Conservation (phyloP, 2,113 vertebrate species). For the Pogonocichla stellata region DNA sequence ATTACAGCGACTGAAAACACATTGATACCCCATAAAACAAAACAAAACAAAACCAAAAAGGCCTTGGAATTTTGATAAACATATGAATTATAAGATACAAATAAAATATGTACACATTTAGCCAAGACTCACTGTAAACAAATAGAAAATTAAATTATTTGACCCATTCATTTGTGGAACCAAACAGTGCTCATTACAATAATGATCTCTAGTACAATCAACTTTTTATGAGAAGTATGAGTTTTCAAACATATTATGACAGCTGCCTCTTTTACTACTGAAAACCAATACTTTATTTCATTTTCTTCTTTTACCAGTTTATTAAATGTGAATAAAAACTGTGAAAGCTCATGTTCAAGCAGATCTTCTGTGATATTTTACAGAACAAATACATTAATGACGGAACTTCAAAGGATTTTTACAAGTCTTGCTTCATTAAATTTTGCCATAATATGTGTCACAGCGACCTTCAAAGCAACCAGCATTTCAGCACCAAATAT, state of each 20-base stretch:
- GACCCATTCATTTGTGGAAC: not conserved
- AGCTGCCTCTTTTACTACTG: not conserved
- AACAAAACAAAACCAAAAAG: not conserved
- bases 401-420: conserved; percentile 23
- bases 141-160: not conserved
- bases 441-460: not conserved
- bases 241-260: not conserved
- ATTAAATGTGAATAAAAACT: not conserved
- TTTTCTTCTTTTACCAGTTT: not conserved
- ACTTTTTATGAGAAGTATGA: not conserved
- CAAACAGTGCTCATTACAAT: not conserved
- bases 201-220: not conserved
- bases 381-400: conserved; percentile 21
- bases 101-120: not conserved
- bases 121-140: not conserved
- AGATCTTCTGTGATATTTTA: conserved; percentile 5
- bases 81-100: not conserved
- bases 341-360: not conserved
- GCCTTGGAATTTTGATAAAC: not conserved
- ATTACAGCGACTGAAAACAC: not conserved
- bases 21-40: not conserved
- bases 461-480: not conserved
- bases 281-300: not conserved
- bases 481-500: not conserved
- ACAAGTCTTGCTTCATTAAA: conserved; percentile 36